Evolutionary conservation across 2,888 invertebrate genomes (phyloP).

Genomic region (Mamestra brassicae): DNA sequence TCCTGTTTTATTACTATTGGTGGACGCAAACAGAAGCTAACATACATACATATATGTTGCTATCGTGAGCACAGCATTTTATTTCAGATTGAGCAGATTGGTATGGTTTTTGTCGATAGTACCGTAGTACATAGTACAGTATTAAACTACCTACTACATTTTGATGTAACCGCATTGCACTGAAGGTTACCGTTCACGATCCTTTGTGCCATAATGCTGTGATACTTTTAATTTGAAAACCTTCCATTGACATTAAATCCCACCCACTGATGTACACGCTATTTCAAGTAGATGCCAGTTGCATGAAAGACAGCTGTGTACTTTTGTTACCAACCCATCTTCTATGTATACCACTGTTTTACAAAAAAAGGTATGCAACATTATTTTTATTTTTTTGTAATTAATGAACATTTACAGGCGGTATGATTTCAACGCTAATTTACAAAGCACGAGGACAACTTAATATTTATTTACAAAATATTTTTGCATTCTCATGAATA

Average conservation of each 20-base stretch:
- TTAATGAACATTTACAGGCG: not conserved
- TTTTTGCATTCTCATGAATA: not conserved
- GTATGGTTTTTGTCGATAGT: not conserved
- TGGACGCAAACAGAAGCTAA: no score
- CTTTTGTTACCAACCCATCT: not conserved
- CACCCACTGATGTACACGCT: not conserved
- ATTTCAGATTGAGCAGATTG: not conserved
- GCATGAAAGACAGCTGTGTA: not conserved
- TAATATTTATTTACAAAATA: constrained; percentile 1
- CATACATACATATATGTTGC: not conserved
- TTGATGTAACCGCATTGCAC: constrained; percentile 40
- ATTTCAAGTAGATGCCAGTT: constrained; percentile 2
- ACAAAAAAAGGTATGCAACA: not conserved
- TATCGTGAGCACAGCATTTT: not conserved
- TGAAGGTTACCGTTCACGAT: not conserved
- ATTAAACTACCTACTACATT: not conserved
- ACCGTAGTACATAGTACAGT: no score
- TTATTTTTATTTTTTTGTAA: not conserved
- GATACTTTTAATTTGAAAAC: no score
- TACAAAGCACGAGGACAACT: constrained; percentile 2
- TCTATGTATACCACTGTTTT: not conserved
- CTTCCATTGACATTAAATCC: constrained; percentile 1
- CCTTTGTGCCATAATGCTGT: no score
- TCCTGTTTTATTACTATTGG: no score
- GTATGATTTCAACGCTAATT: not conserved